Conservation (phyloP, 1,140 invertebrate genomes). For the Adoxophyes honmai region DNA sequence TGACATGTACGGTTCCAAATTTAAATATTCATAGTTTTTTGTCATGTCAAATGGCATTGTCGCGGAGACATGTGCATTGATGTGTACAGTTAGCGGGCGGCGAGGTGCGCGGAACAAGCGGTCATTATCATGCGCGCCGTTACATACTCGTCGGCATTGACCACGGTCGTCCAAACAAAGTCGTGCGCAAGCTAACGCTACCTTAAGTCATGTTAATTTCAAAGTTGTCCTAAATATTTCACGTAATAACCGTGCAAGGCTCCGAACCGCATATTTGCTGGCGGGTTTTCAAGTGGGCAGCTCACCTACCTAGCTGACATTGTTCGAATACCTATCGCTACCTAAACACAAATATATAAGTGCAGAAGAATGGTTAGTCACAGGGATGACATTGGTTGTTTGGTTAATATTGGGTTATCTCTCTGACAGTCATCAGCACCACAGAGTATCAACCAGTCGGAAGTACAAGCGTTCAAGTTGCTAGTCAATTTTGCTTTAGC, state of each 20-base stretch:
- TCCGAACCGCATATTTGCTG: constrained; percentile 36
- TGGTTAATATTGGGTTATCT: constrained; percentile 20
- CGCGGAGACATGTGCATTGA: constrained; percentile 22
- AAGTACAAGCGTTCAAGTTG: constrained; percentile 46
- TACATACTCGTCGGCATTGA: constrained; percentile 44
- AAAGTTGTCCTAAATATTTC: constrained; percentile 36
- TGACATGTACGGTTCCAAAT: constrained; percentile 2
- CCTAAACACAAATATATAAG: constrained; percentile 21
- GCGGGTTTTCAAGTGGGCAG: constrained; percentile 28
- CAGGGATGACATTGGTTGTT: constrained; percentile 48
- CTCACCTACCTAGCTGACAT: constrained; percentile 19
- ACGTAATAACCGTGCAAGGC: constrained; percentile 30
- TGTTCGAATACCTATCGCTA: neutral
- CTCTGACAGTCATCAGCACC: constrained; percentile 31
- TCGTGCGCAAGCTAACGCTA: constrained; percentile 16
- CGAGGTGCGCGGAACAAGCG: constrained; percentile 29
- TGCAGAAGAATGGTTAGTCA: constrained; percentile 70
- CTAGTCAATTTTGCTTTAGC: constrained; percentile 49
- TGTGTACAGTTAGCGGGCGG: constrained; percentile 22
- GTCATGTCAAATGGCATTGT: constrained; percentile 25
- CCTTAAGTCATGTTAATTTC: constrained; percentile 48
- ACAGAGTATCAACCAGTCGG: constrained; percentile 47
- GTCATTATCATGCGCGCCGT: constrained; percentile 50
- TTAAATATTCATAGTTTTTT: constrained; percentile 9
- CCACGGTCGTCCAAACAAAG: constrained; percentile 34